A percentile compares a stretch with the other conserved stretches of the same genome.
Conservation (phyloP, 2,113 vertebrate species). For the Sphyrna mokarran region DNA sequence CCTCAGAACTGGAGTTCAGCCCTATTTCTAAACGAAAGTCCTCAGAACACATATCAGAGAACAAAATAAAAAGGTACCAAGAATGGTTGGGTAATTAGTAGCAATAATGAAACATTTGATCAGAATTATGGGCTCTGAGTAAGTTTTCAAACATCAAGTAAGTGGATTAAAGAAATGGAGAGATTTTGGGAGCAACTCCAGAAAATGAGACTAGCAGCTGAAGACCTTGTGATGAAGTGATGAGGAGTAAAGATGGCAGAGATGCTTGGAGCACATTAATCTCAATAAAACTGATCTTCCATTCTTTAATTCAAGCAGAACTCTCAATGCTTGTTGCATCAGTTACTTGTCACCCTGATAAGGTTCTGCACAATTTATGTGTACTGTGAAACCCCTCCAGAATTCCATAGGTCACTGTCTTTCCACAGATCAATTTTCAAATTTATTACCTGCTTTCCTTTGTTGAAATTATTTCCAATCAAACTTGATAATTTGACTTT, state of each 20-base stretch:
- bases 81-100: neutral
- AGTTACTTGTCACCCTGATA: neutral
- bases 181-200: too few species aligned
- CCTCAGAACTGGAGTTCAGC: neutral
- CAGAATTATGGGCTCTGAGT: neutral
- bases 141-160: neutral
- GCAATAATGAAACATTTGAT: neutral
- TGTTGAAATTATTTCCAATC: neutral
- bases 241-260: neutral
- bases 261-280: neutral
- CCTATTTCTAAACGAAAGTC: neutral
- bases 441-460: neutral
- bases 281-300: neutral
- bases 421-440: neutral
- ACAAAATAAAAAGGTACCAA: neutral
- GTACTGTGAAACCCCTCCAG: neutral
- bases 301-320: neutral
- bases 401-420: too few species aligned
- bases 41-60: neutral
- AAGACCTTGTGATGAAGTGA: neutral
- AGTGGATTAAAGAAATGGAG: neutral
- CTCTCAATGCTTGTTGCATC: neutral
- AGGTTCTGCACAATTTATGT: neutral
- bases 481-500: neutral
- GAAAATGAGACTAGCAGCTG: neutral